Evolutionary conservation across 2,113 vertebrate genomes (phyloP), one percentile per base, ranked within the genome.

Genomic region (Nyctereutes procyonoides): DNA sequence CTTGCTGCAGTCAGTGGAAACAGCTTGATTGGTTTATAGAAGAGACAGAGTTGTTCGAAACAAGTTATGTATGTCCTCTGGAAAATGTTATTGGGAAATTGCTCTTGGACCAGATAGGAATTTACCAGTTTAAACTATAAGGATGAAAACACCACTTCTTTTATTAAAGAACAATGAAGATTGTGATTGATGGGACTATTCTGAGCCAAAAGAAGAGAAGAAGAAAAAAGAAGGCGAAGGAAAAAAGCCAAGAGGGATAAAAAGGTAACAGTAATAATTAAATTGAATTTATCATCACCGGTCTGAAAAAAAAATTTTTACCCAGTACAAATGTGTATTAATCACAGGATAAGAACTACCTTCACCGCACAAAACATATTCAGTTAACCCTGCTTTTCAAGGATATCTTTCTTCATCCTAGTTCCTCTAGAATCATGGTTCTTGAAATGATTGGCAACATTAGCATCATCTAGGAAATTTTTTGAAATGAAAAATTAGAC

Each of bases 81-180:
- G 79, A 93, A 95, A 95, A 92, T 86, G 24, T 88, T 77, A 93
- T 2, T 74, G 77, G 81, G 74, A 92, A 96, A 71, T 69, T 87
- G 53, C 67, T 82, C 19, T 58, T 58, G 65, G 32, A 67, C 67
- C 43, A 79, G 80, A 91, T 83, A 94, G 48, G 15, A 58, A 20
- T 38, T 13, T 53, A 67, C 8, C 9, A 53, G 15, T 83, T 90
- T 95, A 87, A 93, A 93, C 22, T 55, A 13, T 14, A 51, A 60
- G 32, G 13, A 83, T 4, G 63, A 60, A 87, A 65, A 80, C 32
- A 91, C 6, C 2, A 9, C 38, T 91, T 94, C 19, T 94, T 94
- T 88, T 13, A 60, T 3, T 58, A n/a, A 87, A 82, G 92, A 16
- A 56, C 65, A 16, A 60, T 71, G 69, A 92, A 51, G 16, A 77